These are phyloP conservation scores for Tricholauxania praeusta DNA, from an alignment of 2,888 invertebrate species.

Conservation along the genomic window DNA sequence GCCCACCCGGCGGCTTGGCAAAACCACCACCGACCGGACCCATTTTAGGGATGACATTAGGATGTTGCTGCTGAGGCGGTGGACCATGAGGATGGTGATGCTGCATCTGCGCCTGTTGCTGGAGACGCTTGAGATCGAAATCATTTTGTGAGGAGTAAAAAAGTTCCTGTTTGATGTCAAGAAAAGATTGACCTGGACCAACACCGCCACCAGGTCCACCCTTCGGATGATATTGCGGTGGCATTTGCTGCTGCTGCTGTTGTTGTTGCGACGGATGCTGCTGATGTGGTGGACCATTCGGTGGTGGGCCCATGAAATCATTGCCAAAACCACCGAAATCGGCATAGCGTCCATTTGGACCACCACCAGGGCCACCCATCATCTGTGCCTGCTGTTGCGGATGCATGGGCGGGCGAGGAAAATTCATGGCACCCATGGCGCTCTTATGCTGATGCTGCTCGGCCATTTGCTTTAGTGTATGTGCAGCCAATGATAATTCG, in stretches of 20 bases:
- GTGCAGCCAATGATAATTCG: slow-evolving; percentile 91
- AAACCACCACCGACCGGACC: slow-evolving; percentile 59
- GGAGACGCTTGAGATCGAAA: slow-evolving; percentile 68
- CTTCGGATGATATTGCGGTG: slow-evolving; percentile 62
- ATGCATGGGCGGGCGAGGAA: slow-evolving; percentile 68
- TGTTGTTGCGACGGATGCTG: slow-evolving; percentile 57
- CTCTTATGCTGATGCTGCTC: slow-evolving; percentile 94
- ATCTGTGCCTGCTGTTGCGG: slow-evolving; percentile 69
- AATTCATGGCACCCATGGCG: slow-evolving; percentile 75
- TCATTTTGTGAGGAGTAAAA: slow-evolving; percentile 68
- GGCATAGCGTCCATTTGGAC: slow-evolving; percentile 70
- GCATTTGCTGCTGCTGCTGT: slow-evolving; percentile 58
- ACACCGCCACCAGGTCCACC: slow-evolving; percentile 49
- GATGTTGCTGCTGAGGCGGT: slow-evolving; percentile 56
- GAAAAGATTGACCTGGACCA: slow-evolving; percentile 67
- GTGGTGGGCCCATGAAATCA: slow-evolving; percentile 67
- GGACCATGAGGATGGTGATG: slow-evolving; percentile 57
- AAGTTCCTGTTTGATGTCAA: slow-evolving; percentile 73
- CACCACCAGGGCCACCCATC: slow-evolving; percentile 60
- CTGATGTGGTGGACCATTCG: slow-evolving; percentile 56
- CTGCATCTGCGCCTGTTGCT: slow-evolving; percentile 64
- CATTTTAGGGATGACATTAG: slow-evolving; percentile 59
- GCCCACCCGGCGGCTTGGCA: slow-evolving; percentile 54
- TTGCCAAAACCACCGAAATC: slow-evolving; percentile 72
- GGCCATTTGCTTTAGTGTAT: slow-evolving; percentile 96